phyloP scores from a whole-genome alignment of 2,113 vertebrate genomes.

The Microtus montanus region DNA sequence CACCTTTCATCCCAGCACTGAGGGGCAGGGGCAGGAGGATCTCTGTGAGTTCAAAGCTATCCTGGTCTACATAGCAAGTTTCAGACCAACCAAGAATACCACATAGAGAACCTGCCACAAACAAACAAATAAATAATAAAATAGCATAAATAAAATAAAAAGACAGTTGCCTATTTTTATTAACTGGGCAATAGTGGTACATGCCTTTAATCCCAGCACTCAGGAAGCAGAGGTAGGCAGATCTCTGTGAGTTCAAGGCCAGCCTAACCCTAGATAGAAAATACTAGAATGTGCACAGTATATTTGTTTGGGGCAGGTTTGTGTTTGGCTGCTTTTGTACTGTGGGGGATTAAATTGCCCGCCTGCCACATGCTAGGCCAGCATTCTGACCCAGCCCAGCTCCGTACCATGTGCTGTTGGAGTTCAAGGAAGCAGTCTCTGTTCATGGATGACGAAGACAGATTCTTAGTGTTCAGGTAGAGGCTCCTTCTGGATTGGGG shows the following conservation, averaged over 20 bases:
- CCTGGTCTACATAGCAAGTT: neutral
- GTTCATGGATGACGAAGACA: neutral
- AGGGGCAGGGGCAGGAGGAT: neutral
- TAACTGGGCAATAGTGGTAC: neutral
- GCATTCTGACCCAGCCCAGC: neutral
- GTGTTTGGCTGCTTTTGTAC: neutral
- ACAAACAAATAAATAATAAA: neutral
- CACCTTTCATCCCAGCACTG: neutral
- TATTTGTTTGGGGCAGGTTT: neutral
- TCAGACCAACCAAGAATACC: neutral
- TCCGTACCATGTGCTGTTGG: neutral
- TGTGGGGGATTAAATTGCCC: neutral
- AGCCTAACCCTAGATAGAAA: neutral
- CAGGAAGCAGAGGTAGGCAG: too few species aligned
- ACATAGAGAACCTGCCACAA: neutral
- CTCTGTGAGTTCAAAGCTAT: neutral
- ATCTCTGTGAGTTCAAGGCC: too few species aligned
- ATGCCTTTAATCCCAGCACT: too few species aligned
- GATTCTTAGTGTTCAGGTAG: conserved; percentile 3
- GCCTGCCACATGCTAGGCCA: too few species aligned
- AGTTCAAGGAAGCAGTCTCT: neutral
- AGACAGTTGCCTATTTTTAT: neutral
- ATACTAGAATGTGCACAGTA: neutral
- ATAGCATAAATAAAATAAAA: neutral
- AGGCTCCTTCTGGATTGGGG: neutral